These are phyloP conservation scores for Pogoniulus pusillus DNA, from an alignment of 2,797 vertebrate species.

Conservation along the genomic window DNA sequence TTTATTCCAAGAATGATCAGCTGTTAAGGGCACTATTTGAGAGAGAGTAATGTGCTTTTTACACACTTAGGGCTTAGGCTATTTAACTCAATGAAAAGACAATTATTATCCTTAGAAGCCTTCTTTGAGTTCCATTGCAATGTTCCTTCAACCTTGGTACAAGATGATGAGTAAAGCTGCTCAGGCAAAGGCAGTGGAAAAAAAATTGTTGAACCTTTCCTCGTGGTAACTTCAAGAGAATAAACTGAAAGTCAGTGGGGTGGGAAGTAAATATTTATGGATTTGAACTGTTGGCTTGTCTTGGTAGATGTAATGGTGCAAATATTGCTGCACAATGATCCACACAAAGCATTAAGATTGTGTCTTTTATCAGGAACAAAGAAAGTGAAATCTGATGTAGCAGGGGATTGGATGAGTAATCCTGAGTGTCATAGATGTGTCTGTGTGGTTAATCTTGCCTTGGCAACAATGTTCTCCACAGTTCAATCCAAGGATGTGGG, in stretches of 20 bases:
- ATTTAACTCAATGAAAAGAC: not conserved
- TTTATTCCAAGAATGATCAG: not conserved
- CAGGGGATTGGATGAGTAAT: not conserved
- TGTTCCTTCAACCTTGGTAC: not conserved
- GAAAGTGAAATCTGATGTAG: not conserved
- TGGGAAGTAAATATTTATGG: conserved; percentile 68
- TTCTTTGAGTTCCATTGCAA: not conserved
- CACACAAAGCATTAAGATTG: not conserved
- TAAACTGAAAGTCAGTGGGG: conserved; percentile 25
- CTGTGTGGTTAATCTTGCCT: not conserved
- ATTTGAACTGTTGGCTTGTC: conserved; percentile 32
- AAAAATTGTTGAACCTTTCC: not conserved
- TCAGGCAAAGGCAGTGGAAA: not conserved
- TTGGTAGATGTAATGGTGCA: conserved; percentile 60
- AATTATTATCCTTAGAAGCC: conserved; percentile 3
- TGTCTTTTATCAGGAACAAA: conserved; percentile 4
- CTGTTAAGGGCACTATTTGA: not conserved
- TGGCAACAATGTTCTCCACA: not conserved
- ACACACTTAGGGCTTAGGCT: not conserved
- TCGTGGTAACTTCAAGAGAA: not conserved
- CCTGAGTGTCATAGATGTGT: conserved; percentile 6
- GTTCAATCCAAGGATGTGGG: not conserved
- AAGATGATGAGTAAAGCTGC: not conserved
- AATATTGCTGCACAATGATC: conserved; percentile 46
- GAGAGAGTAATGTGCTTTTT: not conserved